Evolutionary conservation across 2,888 invertebrate genomes (phyloP).

Genomic region (Cheilosia urbana): DNA sequence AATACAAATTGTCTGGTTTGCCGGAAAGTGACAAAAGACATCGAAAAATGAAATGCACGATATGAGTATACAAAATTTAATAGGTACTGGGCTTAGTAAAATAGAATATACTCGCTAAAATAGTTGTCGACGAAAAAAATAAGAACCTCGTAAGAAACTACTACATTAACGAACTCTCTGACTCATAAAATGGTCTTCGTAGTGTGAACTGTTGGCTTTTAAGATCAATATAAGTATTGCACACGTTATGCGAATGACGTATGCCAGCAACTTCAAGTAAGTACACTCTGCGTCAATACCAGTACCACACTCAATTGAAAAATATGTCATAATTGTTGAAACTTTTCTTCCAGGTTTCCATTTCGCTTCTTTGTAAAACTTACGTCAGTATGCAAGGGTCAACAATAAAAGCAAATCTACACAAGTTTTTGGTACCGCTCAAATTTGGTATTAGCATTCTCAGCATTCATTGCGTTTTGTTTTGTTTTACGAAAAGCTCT

Average conservation of each 20-base stretch:
- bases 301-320: conserved; percentile 3
- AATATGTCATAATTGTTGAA: not conserved
- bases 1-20: too few species aligned
- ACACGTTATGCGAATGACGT: not conserved
- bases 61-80: too few species aligned
- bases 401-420: not conserved
- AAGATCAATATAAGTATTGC: not conserved
- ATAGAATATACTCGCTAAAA: too few species aligned
- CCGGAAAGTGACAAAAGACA: too few species aligned
- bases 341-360: not conserved
- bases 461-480: not conserved
- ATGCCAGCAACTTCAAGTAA: not conserved
- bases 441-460: not conserved
- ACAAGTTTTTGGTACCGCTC: conserved; percentile 3
- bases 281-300: not conserved
- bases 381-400: conserved; percentile 7
- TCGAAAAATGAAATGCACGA: too few species aligned
- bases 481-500: not conserved
- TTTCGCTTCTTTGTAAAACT: not conserved
- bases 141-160: too few species aligned
- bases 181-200: too few species aligned
- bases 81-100: too few species aligned
- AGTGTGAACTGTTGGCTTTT: too few species aligned
- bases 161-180: too few species aligned
- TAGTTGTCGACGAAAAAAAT: too few species aligned